Evolutionary conservation across 2,113 vertebrate species (phyloP).

Genomic region (Edolisoma coerulescens): DNA sequence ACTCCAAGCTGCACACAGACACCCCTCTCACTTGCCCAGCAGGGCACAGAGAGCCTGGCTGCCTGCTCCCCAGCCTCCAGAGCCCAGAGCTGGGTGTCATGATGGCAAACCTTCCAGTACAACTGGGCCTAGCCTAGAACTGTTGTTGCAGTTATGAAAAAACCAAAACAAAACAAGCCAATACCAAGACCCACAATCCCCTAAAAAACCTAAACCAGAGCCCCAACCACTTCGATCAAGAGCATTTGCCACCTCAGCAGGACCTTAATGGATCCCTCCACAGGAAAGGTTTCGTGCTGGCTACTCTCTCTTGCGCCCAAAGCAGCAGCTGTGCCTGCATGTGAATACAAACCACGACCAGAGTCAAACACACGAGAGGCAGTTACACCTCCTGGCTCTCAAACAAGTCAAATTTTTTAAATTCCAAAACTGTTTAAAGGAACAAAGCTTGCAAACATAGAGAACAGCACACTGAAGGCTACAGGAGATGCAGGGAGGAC

Average conservation of each 20-base stretch:
- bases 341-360: not conserved
- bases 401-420: not conserved
- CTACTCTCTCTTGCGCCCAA: not conserved
- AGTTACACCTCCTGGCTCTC: not conserved
- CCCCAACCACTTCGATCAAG: not conserved
- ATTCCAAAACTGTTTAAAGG: not conserved
- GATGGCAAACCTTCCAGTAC: not conserved
- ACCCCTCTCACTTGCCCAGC: not conserved
- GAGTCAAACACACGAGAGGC: not conserved
- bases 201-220: not conserved
- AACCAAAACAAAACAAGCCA: not conserved
- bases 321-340: not conserved
- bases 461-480: not conserved
- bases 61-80: not conserved
- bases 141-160: not conserved
- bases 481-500: not conserved
- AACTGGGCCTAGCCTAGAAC: not conserved
- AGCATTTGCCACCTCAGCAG: not conserved
- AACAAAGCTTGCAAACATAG: not conserved
- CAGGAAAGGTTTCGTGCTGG: not conserved
- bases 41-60: not conserved
- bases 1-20: not conserved
- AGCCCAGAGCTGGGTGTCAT: not conserved
- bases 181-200: not conserved
- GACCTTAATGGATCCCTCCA: not conserved